phyloP scores from a whole-genome alignment of 2,113 vertebrate genomes.

The Pterocles orientalis region DNA sequence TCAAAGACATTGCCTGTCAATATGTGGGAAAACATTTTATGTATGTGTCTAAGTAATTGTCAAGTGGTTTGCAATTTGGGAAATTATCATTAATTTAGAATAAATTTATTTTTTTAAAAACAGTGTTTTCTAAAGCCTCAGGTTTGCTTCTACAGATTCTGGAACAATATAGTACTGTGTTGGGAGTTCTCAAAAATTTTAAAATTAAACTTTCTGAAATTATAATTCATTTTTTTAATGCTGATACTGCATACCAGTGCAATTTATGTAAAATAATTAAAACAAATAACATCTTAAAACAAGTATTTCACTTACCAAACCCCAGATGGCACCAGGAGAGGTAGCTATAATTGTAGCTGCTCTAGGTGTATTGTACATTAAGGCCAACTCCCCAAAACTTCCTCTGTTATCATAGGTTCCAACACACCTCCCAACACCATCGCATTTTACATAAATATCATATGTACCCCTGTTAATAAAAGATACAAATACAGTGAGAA shows the following conservation, averaged over 20 bases:
- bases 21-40: neutral
- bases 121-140: neutral
- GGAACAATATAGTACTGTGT: neutral
- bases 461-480: constrained; percentile 87
- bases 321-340: constrained; percentile 95
- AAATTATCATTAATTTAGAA: neutral
- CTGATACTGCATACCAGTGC: neutral
- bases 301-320: constrained; percentile 86
- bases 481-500: neutral
- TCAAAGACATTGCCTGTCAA: neutral
- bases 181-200: neutral
- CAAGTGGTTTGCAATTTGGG: neutral
- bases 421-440: constrained; percentile 86
- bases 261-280: neutral
- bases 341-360: constrained; percentile 97
- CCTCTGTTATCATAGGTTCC: constrained; percentile 95
- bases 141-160: neutral
- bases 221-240: neutral
- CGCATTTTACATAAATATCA: constrained; percentile 89
- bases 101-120: neutral
- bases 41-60: neutral
- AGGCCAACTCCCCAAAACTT: constrained; percentile 96
- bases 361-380: constrained; percentile 99
- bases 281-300: constrained; percentile 17
- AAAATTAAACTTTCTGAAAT: neutral